Conservation (phyloP, 2,888 invertebrate species). For the Asteroscopus sphinx region DNA sequence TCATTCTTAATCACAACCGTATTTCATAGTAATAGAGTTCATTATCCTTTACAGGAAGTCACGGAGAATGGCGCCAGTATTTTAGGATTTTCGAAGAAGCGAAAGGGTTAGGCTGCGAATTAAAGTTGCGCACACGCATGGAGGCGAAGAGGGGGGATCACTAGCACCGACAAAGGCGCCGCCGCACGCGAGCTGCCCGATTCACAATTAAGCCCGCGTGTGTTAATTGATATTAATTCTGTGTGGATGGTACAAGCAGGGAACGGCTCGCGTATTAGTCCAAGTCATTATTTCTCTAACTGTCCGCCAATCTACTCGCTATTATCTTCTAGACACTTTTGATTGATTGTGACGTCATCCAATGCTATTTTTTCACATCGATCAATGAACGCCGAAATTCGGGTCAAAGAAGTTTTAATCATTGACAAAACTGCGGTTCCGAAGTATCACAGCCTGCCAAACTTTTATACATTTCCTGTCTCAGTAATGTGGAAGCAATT, state of each 20-base stretch:
- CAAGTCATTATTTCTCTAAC: constrained; percentile 44
- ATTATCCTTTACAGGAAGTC: constrained; percentile 66
- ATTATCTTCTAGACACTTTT: constrained; percentile 43
- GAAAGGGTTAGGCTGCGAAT: constrained; percentile 77
- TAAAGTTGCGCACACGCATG: constrained; percentile 72
- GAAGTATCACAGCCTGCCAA: neutral
- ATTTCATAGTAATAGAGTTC: constrained; percentile 66
- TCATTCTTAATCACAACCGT: constrained; percentile 65
- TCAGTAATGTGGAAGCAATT: neutral
- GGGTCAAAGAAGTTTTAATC: constrained; percentile 7
- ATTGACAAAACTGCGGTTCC: constrained; percentile 4
- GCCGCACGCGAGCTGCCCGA: constrained; percentile 88
- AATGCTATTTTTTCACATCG: constrained; percentile 31
- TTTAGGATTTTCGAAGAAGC: constrained; percentile 88
- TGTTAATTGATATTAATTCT: constrained; percentile 89
- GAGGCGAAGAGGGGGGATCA: constrained; percentile 64
- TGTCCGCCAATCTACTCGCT: constrained; percentile 36
- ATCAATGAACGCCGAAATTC: constrained; percentile 18
- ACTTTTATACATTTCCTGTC: neutral
- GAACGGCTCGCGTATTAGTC: constrained; percentile 45
- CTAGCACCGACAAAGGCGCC: constrained; percentile 85
- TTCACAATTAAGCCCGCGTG: constrained; percentile 89
- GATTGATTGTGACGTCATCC: constrained; percentile 52
- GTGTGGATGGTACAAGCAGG: constrained; percentile 78
- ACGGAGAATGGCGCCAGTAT: constrained; percentile 81